Evolutionary conservation across 2,888 invertebrate species (phyloP).

Genomic region (Ditylenchus weischeri): DNA sequence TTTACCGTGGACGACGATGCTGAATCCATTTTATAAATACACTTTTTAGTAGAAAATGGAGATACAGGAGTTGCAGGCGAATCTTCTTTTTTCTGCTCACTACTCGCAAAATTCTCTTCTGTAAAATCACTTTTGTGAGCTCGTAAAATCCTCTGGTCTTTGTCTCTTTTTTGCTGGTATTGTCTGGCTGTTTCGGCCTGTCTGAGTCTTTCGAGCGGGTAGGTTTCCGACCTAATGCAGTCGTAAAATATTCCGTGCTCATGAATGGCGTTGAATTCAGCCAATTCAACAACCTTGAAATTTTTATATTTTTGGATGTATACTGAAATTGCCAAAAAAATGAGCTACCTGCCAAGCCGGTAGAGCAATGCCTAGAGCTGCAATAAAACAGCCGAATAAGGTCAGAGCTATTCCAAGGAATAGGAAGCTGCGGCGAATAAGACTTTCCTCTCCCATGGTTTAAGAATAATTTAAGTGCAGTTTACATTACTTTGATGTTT

Average conservation of each 20-base stretch:
- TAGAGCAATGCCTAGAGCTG: slow-evolving; percentile 30
- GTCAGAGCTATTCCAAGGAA: slow-evolving; percentile 28
- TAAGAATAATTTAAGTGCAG: too few relatives aligned
- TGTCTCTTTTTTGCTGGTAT: background rate
- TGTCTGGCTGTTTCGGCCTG: background rate
- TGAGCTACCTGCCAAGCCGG: slow-evolving; percentile 35
- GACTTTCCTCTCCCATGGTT: background rate
- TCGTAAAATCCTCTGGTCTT: background rate
- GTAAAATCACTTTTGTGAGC: background rate
- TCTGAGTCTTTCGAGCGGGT: background rate
- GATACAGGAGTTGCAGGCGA: slow-evolving; percentile 14
- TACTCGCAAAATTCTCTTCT: slow-evolving; percentile 20
- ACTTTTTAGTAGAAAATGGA: slow-evolving; percentile 2
- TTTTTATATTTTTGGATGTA: background rate
- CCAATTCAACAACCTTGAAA: slow-evolving; percentile 27
- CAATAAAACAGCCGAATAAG: slow-evolving; percentile 34
- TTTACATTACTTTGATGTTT: too few relatives aligned
- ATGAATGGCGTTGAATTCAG: slow-evolving; percentile 35
- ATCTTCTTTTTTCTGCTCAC: slow-evolving; percentile 14
- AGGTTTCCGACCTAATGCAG: slow-evolving; percentile 37
- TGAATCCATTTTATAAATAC: slow-evolving; percentile 5
- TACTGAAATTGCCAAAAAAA: slow-evolving; percentile 1
- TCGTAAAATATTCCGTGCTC: slow-evolving; percentile 44
- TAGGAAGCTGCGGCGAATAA: slow-evolving; percentile 27
- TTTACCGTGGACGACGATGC: background rate